These are phyloP conservation scores for Anolis carolinensis DNA, from an alignment of 2,113 vertebrate genomes.

Conservation along the genomic window DNA sequence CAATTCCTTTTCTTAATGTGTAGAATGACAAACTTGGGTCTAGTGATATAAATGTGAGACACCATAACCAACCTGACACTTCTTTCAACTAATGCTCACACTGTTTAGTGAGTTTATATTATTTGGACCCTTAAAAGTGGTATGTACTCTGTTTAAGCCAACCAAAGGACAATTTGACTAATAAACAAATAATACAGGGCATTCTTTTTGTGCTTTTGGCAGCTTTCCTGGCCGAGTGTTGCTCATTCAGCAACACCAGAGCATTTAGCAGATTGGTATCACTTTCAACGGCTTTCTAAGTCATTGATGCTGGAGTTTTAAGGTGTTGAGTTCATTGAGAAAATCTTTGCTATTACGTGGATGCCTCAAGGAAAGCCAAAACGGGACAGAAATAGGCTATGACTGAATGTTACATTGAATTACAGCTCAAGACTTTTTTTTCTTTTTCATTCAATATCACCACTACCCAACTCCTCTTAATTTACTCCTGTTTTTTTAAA, in stretches of 20 bases:
- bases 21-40: background rate
- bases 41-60: background rate
- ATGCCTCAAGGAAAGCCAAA: slow-evolving; percentile 21
- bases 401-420: background rate
- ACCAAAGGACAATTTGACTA: background rate
- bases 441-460: too few species aligned
- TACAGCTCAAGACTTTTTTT: background rate
- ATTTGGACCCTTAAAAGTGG: background rate
- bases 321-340: slow-evolving; percentile 30
- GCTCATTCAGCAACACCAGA: slow-evolving; percentile 16
- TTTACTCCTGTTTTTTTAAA: too few species aligned
- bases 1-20: background rate
- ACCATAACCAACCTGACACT: background rate
- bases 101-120: background rate
- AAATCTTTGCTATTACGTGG: slow-evolving; percentile 11
- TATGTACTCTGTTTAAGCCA: background rate
- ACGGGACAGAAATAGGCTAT: background rate
- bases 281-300: slow-evolving; percentile 19
- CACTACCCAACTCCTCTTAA: too few species aligned
- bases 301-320: slow-evolving; percentile 17
- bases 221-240: slow-evolving; percentile 3
- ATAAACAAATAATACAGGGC: slow-evolving; percentile 16
- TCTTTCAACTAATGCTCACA: background rate
- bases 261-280: slow-evolving; percentile 26
- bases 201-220: slow-evolving; percentile 19